Evolutionary conservation across 2,888 invertebrate species (phyloP), one percentile per base, ranked within the genome.

Genomic region (Eustalomyia histrio): DNA sequence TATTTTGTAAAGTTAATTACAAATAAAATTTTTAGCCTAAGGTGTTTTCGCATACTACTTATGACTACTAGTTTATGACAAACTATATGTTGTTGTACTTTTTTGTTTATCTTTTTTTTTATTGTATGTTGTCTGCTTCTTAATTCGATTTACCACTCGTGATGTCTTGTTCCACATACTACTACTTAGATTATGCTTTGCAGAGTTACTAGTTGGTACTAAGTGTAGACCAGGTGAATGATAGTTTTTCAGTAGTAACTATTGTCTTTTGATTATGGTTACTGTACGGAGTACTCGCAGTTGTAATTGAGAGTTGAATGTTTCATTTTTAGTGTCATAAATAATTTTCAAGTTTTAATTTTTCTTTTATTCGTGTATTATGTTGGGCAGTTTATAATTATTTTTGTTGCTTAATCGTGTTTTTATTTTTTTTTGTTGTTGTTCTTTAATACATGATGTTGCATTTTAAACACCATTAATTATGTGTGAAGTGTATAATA

Each of bases 391-490:
- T 33, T 74, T 72, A 60, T 65, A 63, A 63, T 63, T 63, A 58
- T 10, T 43, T 67, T 78, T n/a, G 61, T 7, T 4, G 24, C 50
- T 47, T 47, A 60, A 60, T 71, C 12, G n/a, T n/a, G n/a, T n/a
- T n/a, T 35, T 52, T 55, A 10, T 61, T 43, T 75, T 18, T 16
- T 55, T 43, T 21, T 33, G 29, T 64, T 64, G 1, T 33, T 9
- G 18, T 21, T 33, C 16, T 65, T 65, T 55, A 14, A 74, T 67
- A 60, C 74, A 71, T 81, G 81, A 81, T 78, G 81, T 81, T 81
- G 81, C 81, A 81, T 74, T 78, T 78, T 78, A 81, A 78, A 81
- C 52, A 69, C 74, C 81, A 81, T 81, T 78, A 78, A 81, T 81
- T 74, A 81, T 74, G 39, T 60, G 55, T 74, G 81, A 81, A 76